A percentile compares a stretch with the other conserved stretches of the same genome.
These are phyloP conservation scores for Nasonia longicornis DNA, from an alignment of 1,140 invertebrate species.

Conservation along the genomic window DNA sequence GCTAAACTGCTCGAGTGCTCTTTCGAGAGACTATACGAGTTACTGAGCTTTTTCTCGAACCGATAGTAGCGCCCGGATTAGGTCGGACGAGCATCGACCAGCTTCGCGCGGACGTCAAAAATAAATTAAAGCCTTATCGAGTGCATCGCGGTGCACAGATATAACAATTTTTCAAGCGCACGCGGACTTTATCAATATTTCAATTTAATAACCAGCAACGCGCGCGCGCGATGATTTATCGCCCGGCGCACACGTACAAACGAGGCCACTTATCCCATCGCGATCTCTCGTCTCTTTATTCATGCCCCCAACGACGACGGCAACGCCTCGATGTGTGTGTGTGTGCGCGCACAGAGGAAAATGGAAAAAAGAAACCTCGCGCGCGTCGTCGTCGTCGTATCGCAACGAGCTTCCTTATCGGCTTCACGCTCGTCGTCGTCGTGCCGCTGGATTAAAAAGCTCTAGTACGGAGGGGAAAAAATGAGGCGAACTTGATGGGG, in stretches of 20 bases:
- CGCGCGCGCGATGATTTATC: not conserved
- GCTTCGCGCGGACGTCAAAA: too few relatives aligned
- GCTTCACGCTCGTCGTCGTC: conserved; percentile 9
- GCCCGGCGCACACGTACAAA: not conserved
- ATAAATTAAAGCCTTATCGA: too few relatives aligned
- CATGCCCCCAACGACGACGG: too few relatives aligned
- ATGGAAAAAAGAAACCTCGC: not conserved
- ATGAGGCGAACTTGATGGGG: conserved; percentile 22
- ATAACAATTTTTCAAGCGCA: too few relatives aligned
- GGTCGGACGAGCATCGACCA: too few relatives aligned
- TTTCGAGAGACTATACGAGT: not conserved
- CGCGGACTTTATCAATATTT: not conserved
- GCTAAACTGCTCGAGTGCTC: not conserved
- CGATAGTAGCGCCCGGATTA: too few relatives aligned
- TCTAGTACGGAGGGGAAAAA: not conserved
- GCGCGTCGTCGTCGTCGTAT: not conserved
- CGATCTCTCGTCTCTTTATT: not conserved
- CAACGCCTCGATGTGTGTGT: not conserved
- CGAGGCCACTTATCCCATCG: not conserved
- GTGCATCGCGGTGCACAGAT: too few relatives aligned
- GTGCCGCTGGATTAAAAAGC: conserved; percentile 28
- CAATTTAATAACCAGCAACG: not conserved
- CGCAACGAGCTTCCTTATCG: conserved; percentile 24
- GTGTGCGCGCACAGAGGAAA: not conserved
- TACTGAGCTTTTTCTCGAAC: too few relatives aligned